Conservation (phyloP, 2,113 vertebrate genomes). For the Xenus cinereus region DNA sequence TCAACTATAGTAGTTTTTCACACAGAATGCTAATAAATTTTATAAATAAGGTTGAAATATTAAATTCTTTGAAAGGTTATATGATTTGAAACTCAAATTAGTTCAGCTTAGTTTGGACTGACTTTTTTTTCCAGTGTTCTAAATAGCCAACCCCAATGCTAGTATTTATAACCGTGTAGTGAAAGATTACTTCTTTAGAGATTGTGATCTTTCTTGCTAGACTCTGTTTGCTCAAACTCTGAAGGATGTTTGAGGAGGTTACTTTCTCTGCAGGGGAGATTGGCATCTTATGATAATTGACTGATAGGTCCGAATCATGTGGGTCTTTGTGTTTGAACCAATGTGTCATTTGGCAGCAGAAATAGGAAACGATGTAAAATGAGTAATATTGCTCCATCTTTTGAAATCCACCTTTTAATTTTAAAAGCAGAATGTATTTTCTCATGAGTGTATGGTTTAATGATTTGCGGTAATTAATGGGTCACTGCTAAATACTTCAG, state of each 20-base stretch:
- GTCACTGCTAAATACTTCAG: background rate
- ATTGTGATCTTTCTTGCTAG: background rate
- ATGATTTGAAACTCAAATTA: background rate
- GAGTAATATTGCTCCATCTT: background rate
- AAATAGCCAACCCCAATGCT: background rate
- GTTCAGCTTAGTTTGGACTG: background rate
- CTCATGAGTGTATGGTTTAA: background rate
- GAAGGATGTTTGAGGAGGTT: background rate
- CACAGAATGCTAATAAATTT: background rate
- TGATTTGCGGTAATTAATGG: background rate
- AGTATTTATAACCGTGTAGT: background rate
- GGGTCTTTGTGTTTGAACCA: background rate
- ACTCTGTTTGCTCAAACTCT: background rate
- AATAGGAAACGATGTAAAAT: background rate
- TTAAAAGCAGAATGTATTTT: background rate
- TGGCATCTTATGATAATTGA: background rate
- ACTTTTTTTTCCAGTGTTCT: background rate
- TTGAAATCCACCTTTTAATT: background rate
- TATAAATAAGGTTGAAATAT: background rate
- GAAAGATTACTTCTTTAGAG: background rate
- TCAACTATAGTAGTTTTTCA: background rate
- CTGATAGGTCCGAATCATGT: background rate
- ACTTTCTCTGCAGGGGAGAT: background rate
- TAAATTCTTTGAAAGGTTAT: background rate
- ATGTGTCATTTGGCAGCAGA: background rate